Percentiles rank a stretch among this genome's conserved stretches.
phyloP scores from a whole-genome alignment of 2,797 vertebrate genomes.

The Notolabrus celidotus region DNA sequence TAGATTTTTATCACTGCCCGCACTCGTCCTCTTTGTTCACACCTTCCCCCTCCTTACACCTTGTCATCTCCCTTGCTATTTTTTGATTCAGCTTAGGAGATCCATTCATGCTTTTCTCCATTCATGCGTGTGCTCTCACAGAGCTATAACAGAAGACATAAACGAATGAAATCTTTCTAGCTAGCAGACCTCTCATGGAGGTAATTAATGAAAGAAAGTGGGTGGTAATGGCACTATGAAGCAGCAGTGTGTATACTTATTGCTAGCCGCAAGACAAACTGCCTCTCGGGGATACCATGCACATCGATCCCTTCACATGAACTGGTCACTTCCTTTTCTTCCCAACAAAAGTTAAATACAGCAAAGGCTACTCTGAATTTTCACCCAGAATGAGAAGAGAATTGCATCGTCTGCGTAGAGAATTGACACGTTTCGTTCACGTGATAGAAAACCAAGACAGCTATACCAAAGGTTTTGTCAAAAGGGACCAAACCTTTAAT shows the following conservation, averaged over 20 bases:
- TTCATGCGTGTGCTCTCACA: conserved; percentile 13
- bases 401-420: background rate
- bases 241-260: no score
- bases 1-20: conserved; percentile 25
- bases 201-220: background rate
- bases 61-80: conserved; percentile 7
- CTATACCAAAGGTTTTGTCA: no score
- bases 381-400: background rate
- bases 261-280: no score
- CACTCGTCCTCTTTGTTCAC: conserved; percentile 3
- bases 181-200: background rate
- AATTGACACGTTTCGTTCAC: background rate
- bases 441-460: no score
- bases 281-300: no score
- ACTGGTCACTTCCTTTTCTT: background rate
- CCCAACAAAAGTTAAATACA: background rate
- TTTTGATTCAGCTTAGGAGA: conserved; percentile 43
- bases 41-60: conserved; percentile 27
- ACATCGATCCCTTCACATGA: no score
- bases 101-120: conserved; percentile 39
- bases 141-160: conserved; percentile 4
- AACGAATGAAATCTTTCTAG: background rate
- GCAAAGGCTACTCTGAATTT: background rate
- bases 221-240: no score
- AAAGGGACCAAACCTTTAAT: no score